Evolutionary conservation across 2,888 invertebrate species (phyloP).

Genomic region (Camponotus fellah): DNA sequence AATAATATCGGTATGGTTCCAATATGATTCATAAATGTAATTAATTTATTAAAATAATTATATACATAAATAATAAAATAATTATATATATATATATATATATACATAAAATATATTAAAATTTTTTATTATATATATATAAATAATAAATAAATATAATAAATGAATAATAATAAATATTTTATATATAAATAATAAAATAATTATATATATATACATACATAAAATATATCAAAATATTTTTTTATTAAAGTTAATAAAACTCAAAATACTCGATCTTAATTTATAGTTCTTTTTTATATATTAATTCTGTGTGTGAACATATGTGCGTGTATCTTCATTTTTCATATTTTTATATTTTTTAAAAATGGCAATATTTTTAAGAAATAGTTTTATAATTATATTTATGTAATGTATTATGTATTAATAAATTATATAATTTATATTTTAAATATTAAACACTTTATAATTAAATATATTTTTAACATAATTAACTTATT

Average conservation of each 20-base stretch:
- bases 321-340: neutral
- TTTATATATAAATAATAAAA: neutral
- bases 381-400: neutral
- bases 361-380: neutral
- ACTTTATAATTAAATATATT: neutral
- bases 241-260: too few relatives aligned
- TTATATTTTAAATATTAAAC: neutral
- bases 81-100: too few relatives aligned
- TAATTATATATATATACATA: too few relatives aligned
- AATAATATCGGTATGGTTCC: slow-evolving; percentile 92
- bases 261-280: too few relatives aligned
- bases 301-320: neutral
- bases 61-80: neutral
- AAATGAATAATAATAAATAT: too few relatives aligned
- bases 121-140: too few relatives aligned
- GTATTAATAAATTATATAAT: too few relatives aligned
- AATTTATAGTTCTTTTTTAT: neutral
- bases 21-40: neutral
- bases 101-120: too few relatives aligned
- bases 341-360: neutral
- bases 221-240: too few relatives aligned
- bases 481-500: neutral
- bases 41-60: neutral
- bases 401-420: neutral
- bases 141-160: too few relatives aligned